A percentile compares a stretch with the other conserved stretches of the same genome.
Conservation (phyloP, 2,888 invertebrate genomes). For the Acrobasis consociella region DNA sequence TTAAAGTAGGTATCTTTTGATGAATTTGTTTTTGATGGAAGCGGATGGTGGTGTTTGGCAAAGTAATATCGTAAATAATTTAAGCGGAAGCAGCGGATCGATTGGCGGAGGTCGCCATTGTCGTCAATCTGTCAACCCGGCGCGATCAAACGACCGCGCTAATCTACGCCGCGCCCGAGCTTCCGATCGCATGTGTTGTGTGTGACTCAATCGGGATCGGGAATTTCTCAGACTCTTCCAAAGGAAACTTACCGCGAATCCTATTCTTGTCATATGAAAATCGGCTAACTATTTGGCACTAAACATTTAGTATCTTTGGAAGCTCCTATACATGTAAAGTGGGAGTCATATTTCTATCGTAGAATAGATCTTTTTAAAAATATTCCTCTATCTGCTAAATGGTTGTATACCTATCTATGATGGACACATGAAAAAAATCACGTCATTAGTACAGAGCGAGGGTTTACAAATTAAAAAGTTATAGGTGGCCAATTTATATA, state of each 20-base stretch:
- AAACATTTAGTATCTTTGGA: neutral
- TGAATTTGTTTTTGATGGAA: conserved; percentile 48
- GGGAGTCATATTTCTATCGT: too few species aligned
- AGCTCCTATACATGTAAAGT: too few species aligned
- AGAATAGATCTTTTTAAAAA: too few species aligned
- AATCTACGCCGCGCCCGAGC: conserved; percentile 41
- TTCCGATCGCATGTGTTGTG: conserved; percentile 35
- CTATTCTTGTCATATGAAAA: neutral
- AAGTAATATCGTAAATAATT: conserved; percentile 56
- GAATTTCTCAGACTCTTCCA: neutral
- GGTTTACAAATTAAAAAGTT: too few species aligned
- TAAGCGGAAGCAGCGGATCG: conserved; percentile 59
- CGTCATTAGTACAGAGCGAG: too few species aligned
- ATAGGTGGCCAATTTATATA: too few species aligned
- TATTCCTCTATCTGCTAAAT: too few species aligned
- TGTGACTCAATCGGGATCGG: conserved; percentile 37
- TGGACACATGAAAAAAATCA: too few species aligned
- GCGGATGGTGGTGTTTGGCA: conserved; percentile 56
- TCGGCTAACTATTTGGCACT: too few species aligned
- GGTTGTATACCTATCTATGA: too few species aligned
- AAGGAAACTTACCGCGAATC: neutral
- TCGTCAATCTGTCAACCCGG: conserved; percentile 65
- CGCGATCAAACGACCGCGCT: conserved; percentile 70
- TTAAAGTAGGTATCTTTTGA: conserved; percentile 22
- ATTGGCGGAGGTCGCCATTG: conserved; percentile 58